These are phyloP conservation scores for Plagodis pulveraria DNA, from an alignment of 2,888 invertebrate species.

Conservation along the genomic window DNA sequence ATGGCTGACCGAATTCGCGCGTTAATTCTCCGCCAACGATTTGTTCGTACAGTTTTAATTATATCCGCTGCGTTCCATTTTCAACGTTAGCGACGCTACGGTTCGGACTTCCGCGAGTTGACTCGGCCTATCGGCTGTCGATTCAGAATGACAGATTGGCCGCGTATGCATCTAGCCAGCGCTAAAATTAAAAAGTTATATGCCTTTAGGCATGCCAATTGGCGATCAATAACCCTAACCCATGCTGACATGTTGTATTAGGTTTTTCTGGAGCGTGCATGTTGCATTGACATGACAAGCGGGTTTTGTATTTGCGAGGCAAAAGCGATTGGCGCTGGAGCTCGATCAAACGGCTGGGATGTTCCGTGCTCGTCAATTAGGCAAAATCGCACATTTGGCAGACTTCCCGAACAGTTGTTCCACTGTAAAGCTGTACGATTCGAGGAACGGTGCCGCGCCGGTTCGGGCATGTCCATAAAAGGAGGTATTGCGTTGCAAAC, in stretches of 20 bases:
- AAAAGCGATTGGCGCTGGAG: slow-evolving; percentile 56
- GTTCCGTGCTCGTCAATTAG: slow-evolving; percentile 76
- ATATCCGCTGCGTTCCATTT: slow-evolving; percentile 83
- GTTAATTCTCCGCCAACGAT: slow-evolving; percentile 72
- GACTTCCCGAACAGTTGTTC: slow-evolving; percentile 73
- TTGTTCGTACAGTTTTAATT: slow-evolving; percentile 78
- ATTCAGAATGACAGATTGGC: slow-evolving; percentile 49
- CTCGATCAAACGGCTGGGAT: slow-evolving; percentile 73
- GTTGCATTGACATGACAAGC: slow-evolving; percentile 37
- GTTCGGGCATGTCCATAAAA: slow-evolving; percentile 56
- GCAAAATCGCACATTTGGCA: slow-evolving; percentile 78
- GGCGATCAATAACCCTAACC: slow-evolving; percentile 52
- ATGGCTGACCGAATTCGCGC: slow-evolving; percentile 68
- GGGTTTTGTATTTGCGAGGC: slow-evolving; percentile 49
- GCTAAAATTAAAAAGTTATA: slow-evolving; percentile 41
- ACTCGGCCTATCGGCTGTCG: slow-evolving; percentile 63
- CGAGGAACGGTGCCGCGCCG: slow-evolving; percentile 49
- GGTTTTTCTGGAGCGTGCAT: slow-evolving; percentile 34
- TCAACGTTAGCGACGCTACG: slow-evolving; percentile 61
- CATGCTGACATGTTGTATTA: slow-evolving; percentile 10
- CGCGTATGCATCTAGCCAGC: slow-evolving; percentile 30
- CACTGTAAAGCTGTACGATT: slow-evolving; percentile 56
- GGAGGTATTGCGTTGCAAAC: slow-evolving; percentile 53
- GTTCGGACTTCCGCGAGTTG: slow-evolving; percentile 68
- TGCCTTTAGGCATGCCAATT: slow-evolving; percentile 55